Evolutionary conservation across 2,888 invertebrate genomes (phyloP), one percentile per base, ranked within the genome.

Genomic region (Agrochola macilenta): DNA sequence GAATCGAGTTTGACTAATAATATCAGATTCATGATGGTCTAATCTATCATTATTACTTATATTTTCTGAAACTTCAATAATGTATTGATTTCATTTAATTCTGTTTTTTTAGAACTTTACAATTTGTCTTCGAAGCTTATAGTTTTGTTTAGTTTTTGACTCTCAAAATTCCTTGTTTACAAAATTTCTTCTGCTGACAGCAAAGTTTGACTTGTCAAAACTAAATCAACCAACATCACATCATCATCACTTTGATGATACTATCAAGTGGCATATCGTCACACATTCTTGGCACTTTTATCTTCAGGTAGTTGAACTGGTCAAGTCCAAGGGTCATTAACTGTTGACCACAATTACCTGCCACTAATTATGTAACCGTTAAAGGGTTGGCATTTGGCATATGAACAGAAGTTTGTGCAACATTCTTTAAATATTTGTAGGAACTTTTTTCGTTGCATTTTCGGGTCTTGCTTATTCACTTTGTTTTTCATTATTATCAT

Each of bases 321-420:
- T 74, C 78, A 83, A 78, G 73, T 74, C 68, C 68, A 85, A 69
- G 82, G 74, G 26, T 77, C 63, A 39, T 43, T 68, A 66, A 5
- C 77, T 26, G 60, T 64, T 84, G n/a, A 63, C 35, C 39, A 76
- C 39, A 72, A 58, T 63, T 69, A 69, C 49, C 8, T 61, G 61
- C 30, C n/a, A 68, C 20, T 81, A 77, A 77, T 63, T 70, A 63
- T n/a, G 5, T 46, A 11, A 69, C 69, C 30, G 30, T 73, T 73
- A 69, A 75, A 39, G 61, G 30, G 30, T 63, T 65, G 77, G 69
- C 20, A 65, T 60, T 66, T 74, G 57, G 58, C 70, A 70, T 69
- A 61, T 58, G 35, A 26, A 43, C n/a, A 58, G 43, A 64, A 46
- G 68, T 83, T 69, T 54, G 17, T 39, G 5, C 58, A 17, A 57